Base-by-base conservation (phyloP, 2,113 vertebrate species). In the Cardinalis cardinalis region DNA sequence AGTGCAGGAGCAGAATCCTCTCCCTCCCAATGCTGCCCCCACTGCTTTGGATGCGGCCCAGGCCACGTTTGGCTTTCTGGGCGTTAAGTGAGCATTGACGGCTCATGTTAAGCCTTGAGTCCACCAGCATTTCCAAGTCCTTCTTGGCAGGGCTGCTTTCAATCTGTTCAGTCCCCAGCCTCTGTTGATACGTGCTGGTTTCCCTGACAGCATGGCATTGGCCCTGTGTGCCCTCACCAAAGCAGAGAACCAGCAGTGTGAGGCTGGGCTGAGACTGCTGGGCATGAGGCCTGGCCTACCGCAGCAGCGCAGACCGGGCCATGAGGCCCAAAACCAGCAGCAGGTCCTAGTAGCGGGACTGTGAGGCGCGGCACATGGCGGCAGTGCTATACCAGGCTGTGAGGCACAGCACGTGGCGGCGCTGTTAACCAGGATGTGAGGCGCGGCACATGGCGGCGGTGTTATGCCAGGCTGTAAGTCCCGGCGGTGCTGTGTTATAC, bases 191-290 rank as follows among this genome's bases (percentile, higher is more conserved):
- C 1, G 1, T 7, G 13, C 44, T 29, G 8, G 15, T 38, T 44
- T 80, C 44, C 51, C 17, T 12, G 29, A 38, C 6, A 51, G 43
- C 16, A 14, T 0, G 8, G 23, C 32, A n/a, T 12, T 3, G 26
- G 24, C 15, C 24, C 32, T 16, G 12, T 18, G 28, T 38, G 23
- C 23, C 28, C 38, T 29, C 38, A 44, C 29, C 16, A 25, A 25
- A 26, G 31, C 3, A 1, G 36, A 3, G 10, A 18, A 13, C 1
- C 0, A 10, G 23, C 17, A 32, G 26, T 0, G 0, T 1, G 0
- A 10, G 64, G 21, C 24, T 9, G 20, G 36, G 3, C 43, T 29
- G 43, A 4, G 44, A 10, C 51, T 19, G 32, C 25, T 23, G 6
- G 14, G 10, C 18, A 23, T 3, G 32, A 51, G 51, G 32, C 75